A percentile compares a stretch with the other conserved stretches of the same genome.
These are phyloP conservation scores for Ichneumon xanthorius DNA, from an alignment of 2,888 invertebrate species.

Conservation along the genomic window DNA sequence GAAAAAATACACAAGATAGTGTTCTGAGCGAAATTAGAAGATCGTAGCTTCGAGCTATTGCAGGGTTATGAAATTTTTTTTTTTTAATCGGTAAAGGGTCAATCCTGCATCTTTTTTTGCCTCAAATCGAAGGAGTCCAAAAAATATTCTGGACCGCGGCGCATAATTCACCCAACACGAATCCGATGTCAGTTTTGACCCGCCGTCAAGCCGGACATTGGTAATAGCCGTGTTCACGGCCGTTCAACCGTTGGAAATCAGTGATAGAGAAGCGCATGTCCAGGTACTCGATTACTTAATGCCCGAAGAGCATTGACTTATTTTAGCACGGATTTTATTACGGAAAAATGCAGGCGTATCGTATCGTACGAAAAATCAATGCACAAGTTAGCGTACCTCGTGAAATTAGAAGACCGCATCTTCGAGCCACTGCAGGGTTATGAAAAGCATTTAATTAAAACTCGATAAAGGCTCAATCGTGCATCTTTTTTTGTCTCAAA, in stretches of 20 bases:
- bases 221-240: not conserved
- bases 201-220: not conserved
- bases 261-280: slow-evolving; percentile 50
- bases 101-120: not conserved
- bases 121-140: not conserved
- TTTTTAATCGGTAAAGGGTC: not conserved
- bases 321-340: too few relatives aligned
- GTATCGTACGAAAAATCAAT: not conserved
- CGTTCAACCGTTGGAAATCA: slow-evolving; percentile 38
- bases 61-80: not conserved
- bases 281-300: slow-evolving; percentile 52
- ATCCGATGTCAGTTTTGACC: not conserved
- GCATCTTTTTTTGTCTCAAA: not conserved
- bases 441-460: not conserved
- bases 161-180: not conserved
- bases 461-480: not conserved
- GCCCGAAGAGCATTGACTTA: slow-evolving; percentile 4
- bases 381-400: not conserved
- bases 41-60: not conserved
- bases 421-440: not conserved
- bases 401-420: not conserved
- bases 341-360: too few relatives aligned
- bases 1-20: not conserved
- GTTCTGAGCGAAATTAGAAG: not conserved
- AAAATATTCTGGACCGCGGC: not conserved